Percentiles rank a stretch among this genome's conserved stretches.
Conservation (phyloP, 2,797 vertebrate genomes). For the Nannoperca obscura region DNA sequence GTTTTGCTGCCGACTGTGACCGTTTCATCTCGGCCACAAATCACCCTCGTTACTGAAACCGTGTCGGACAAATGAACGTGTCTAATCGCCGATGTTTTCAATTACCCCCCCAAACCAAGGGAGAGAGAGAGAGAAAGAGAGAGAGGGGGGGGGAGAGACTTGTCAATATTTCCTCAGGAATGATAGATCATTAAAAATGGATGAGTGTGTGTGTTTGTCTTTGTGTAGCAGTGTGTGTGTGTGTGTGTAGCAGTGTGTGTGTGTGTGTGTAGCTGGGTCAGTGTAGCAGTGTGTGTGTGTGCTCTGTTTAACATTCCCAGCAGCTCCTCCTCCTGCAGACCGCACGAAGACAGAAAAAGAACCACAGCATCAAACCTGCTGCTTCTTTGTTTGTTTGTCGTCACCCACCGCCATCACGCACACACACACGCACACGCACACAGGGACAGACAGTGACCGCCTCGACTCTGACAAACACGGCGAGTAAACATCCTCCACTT, state of each 20-base stretch:
- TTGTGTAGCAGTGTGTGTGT: neutral
- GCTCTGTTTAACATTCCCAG: constrained; percentile 44
- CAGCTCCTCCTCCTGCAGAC: constrained; percentile 51
- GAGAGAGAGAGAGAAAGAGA: neutral
- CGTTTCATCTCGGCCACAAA: too few species aligned
- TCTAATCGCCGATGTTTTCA: too few species aligned
- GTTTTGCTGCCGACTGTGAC: too few species aligned
- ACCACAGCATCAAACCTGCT: constrained; percentile 17
- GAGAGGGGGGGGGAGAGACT: neutral
- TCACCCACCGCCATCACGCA: neutral
- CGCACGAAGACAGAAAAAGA: constrained; percentile 34
- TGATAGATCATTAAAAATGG: constrained; percentile 62
- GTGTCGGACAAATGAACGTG: too few species aligned
- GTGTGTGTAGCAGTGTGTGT: neutral
- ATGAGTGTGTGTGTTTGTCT: constrained; percentile 24
- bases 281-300: neutral
- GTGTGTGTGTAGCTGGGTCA: neutral
- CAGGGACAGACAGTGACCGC: constrained; percentile 32
- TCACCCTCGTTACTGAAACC: too few species aligned
- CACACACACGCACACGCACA: constrained; percentile 2
- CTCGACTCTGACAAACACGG: constrained; percentile 46
- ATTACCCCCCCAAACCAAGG: too few species aligned
- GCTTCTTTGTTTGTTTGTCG: constrained; percentile 25
- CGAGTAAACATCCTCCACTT: constrained; percentile 52
- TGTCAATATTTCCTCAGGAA: constrained; percentile 59